A percentile compares a stretch with the other conserved stretches of the same genome.
Conservation (phyloP, 2,113 vertebrate genomes). For the Grantiella picta region DNA sequence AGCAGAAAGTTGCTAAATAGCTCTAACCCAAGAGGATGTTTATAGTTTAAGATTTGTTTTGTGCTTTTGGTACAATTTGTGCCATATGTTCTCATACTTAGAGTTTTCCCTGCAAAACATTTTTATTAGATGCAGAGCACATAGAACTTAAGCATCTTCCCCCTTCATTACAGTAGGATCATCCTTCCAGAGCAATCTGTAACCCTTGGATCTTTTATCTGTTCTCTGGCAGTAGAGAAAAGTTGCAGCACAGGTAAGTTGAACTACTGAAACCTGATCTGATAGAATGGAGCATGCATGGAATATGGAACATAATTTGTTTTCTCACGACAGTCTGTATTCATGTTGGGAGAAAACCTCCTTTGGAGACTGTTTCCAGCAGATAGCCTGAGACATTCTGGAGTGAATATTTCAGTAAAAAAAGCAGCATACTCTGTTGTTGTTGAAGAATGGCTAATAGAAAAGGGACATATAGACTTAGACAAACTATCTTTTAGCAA, state of each 20-base stretch:
- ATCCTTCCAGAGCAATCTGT: background rate
- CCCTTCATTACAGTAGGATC: conserved; percentile 15
- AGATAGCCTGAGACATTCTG: background rate
- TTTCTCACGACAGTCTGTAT: background rate
- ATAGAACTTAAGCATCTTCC: background rate
- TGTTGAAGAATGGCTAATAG: too few species aligned
- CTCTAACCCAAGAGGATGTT: conserved; percentile 60
- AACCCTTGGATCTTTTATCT: background rate
- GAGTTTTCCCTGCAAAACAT: conserved; percentile 5
- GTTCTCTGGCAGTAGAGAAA: background rate
- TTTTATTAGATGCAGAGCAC: background rate
- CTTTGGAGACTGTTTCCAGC: background rate
- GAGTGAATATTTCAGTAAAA: background rate
- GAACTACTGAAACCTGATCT: background rate
- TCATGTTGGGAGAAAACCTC: background rate
- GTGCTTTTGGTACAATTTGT: conserved; percentile 44
- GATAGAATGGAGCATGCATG: background rate
- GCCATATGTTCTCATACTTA: conserved; percentile 66
- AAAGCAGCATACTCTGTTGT: background rate
- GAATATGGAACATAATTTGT: background rate
- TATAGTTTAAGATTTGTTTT: conserved; percentile 61
- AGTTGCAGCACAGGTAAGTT: background rate
- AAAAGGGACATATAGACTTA: too few species aligned
- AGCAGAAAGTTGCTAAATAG: conserved; percentile 53
- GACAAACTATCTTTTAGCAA: too few species aligned